Conservation (phyloP, 1,140 invertebrate genomes). For the Sinella curviseta region DNA sequence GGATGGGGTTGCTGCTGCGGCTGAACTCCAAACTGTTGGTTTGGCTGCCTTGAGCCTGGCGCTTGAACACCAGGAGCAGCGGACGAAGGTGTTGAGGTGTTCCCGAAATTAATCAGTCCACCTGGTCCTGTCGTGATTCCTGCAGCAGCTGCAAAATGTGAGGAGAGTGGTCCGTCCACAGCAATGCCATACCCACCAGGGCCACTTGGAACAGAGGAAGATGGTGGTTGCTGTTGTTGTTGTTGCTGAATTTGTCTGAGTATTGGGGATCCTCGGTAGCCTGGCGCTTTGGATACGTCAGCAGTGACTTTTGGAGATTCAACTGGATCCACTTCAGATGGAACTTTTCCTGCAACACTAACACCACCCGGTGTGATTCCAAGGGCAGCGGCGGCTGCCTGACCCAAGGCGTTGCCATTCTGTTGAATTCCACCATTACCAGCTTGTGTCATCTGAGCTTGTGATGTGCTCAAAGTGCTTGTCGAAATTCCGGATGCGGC, state of each 20-base stretch:
- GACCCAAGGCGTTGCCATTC: conserved; percentile 27
- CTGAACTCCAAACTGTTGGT: conserved; percentile 13
- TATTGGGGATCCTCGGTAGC: conserved; percentile 71
- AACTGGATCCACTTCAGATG: not conserved
- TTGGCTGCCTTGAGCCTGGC: not conserved
- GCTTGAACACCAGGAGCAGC: not conserved
- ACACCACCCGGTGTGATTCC: conserved; percentile 10
- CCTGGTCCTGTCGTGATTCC: not conserved
- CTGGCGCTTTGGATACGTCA: conserved; percentile 78
- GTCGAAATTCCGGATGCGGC: conserved; percentile 50
- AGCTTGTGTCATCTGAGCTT: conserved; percentile 46
- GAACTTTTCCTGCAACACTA: conserved; percentile 2
- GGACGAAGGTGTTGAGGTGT: not conserved
- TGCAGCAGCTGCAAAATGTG: not conserved
- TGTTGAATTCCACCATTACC: not conserved
- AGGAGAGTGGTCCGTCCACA: not conserved
- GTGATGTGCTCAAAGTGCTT: conserved; percentile 39
- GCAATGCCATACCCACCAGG: not conserved
- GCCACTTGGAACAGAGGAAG: not conserved
- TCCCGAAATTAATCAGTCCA: not conserved
- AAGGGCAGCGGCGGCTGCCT: not conserved
- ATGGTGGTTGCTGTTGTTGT: conserved; percentile 31
- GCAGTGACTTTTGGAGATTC: conserved; percentile 49
- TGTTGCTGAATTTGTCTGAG: conserved; percentile 46
- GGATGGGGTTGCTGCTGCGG: conserved; percentile 32